Conservation (phyloP, 2,797 vertebrate species). For the Myripristis jacobus region DNA sequence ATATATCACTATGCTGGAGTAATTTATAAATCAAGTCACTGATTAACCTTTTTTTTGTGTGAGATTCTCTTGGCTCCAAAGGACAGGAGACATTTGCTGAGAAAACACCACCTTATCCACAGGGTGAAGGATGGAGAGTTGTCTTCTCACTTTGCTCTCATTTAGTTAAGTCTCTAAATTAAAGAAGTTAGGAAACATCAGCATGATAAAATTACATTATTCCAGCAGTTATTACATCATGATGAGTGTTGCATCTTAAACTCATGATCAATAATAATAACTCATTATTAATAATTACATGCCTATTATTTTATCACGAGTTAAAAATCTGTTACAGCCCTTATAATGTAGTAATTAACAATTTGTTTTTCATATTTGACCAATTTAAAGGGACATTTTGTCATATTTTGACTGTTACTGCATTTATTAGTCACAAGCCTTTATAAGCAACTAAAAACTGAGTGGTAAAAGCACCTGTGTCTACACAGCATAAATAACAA, state of each 20-base stretch:
- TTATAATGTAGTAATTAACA: too few species aligned
- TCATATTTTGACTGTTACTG: too few species aligned
- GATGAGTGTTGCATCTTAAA: neutral
- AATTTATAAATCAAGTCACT: constrained; percentile 11
- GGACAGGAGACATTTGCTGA: neutral
- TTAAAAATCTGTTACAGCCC: too few species aligned
- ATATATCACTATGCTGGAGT: constrained; percentile 9
- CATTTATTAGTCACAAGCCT: too few species aligned
- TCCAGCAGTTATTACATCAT: too few species aligned
- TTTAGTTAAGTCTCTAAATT: constrained; percentile 3
- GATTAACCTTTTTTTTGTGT: constrained; percentile 17
- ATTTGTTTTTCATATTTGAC: too few species aligned
- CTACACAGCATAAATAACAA: neutral
- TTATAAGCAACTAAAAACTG: too few species aligned
- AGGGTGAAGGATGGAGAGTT: neutral
- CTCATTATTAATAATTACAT: too few species aligned
- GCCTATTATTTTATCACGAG: too few species aligned
- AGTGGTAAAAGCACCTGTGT: neutral
- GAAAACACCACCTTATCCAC: neutral
- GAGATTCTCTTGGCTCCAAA: neutral
- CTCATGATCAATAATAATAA: too few species aligned
- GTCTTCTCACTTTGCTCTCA: constrained; percentile 22
- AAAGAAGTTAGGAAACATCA: constrained; percentile 40
- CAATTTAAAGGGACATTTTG: too few species aligned
- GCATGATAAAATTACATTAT: neutral